phyloP scores from a whole-genome alignment of 2,888 invertebrate species.

The Athalia circularis region DNA sequence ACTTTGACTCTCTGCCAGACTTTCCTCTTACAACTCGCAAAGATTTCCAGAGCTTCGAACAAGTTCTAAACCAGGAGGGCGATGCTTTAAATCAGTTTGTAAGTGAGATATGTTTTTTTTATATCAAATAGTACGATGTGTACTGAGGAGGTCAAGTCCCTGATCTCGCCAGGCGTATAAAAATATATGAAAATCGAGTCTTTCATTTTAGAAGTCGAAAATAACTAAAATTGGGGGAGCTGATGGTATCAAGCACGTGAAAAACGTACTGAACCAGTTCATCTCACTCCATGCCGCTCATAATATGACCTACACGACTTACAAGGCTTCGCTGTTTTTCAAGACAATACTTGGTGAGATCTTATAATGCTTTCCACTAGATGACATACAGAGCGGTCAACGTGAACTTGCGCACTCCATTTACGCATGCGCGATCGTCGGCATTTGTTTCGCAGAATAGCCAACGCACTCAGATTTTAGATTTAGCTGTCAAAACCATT shows the following conservation, averaged over 20 bases:
- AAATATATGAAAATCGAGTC: too few species aligned
- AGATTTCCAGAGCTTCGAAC: background rate
- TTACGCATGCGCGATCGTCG: too few species aligned
- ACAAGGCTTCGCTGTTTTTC: background rate
- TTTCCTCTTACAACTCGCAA: background rate
- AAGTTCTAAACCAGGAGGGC: background rate
- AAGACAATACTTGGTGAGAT: background rate
- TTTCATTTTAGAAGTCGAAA: slow-evolving; percentile 5
- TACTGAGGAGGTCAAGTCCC: too few species aligned
- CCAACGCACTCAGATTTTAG: too few species aligned
- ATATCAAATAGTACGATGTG: too few species aligned
- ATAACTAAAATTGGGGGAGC: background rate
- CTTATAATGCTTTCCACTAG: background rate
- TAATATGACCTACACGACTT: background rate
- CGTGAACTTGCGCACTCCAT: too few species aligned
- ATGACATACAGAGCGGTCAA: too few species aligned
- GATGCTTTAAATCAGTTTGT: background rate
- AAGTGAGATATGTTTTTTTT: background rate
- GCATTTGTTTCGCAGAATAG: too few species aligned
- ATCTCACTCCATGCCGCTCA: background rate
- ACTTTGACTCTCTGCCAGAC: background rate
- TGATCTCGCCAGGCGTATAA: too few species aligned
- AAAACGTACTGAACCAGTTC: slow-evolving; percentile 6
- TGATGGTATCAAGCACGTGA: slow-evolving; percentile 8
- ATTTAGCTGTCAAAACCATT: too few species aligned